phyloP scores from a whole-genome alignment of 2,113 vertebrate species.

The Bettongia penicillata region DNA sequence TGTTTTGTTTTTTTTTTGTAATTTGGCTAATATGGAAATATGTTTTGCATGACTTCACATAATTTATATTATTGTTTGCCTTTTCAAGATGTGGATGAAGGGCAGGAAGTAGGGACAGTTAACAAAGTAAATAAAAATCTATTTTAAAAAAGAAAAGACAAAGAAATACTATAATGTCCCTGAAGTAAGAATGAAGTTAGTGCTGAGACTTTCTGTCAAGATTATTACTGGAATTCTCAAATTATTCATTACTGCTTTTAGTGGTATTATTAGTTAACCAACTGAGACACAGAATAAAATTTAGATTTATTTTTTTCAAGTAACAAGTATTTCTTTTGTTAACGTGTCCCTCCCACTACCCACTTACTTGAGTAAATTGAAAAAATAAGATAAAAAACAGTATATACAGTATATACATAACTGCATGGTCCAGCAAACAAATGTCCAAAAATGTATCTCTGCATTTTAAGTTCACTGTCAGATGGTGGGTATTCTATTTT shows the following conservation, averaged over 20 bases:
- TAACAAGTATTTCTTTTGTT: neutral
- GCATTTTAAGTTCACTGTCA: neutral
- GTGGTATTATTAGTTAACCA: neutral
- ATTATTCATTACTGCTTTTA: neutral
- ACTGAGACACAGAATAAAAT: neutral
- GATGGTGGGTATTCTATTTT: neutral
- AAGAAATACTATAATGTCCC: neutral
- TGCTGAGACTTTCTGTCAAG: neutral
- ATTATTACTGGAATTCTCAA: neutral
- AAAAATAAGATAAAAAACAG: neutral
- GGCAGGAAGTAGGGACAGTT: neutral
- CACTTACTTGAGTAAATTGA: neutral
- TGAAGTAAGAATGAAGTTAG: neutral
- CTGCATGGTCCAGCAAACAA: neutral
- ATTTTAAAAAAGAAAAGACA: slow-evolving; percentile 47
- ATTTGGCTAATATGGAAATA: neutral
- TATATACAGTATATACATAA: neutral
- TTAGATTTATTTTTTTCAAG: slow-evolving; percentile 32
- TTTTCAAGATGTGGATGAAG: neutral
- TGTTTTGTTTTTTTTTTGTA: neutral
- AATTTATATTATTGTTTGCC: neutral
- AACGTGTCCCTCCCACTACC: neutral
- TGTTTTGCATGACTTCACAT: neutral
- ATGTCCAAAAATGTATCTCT: neutral
- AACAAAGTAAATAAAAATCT: neutral